A percentile compares a stretch with the other conserved stretches of the same genome.
Evolutionary conservation across 2,888 invertebrate genomes (phyloP).

Genomic region (Platycheirus rosarum): DNA sequence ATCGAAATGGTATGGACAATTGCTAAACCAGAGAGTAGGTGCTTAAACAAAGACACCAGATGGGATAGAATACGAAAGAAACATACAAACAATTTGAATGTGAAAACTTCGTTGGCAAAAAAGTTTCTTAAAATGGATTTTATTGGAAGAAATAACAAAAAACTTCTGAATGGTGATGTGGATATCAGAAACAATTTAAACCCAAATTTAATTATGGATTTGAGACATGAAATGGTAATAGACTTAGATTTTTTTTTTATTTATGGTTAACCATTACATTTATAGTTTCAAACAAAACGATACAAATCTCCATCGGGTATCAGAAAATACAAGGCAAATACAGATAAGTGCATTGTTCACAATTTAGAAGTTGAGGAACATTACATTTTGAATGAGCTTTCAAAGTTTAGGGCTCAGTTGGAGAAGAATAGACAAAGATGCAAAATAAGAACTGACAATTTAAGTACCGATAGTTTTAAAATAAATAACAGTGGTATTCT

Average conservation of each 20-base stretch:
- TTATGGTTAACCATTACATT: too few species aligned
- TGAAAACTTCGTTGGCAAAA: slow-evolving; percentile 80
- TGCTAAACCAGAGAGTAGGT: slow-evolving; percentile 46
- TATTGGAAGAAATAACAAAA: slow-evolving; percentile 78
- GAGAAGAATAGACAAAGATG: slow-evolving; percentile 76
- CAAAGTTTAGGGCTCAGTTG: slow-evolving; percentile 80
- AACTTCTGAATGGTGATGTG: slow-evolving; percentile 78
- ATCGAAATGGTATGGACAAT: slow-evolving; percentile 59
- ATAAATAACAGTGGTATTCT: slow-evolving; percentile 78
- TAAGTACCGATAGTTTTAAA: slow-evolving; percentile 73
- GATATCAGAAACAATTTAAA: slow-evolving; percentile 75
- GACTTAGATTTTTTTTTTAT: too few species aligned
- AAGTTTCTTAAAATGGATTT: slow-evolving; percentile 81
- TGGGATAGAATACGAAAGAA: slow-evolving; percentile 82
- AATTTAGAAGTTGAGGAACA: slow-evolving; percentile 80
- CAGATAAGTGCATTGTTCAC: slow-evolving; percentile 79
- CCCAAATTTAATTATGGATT: slow-evolving; percentile 81
- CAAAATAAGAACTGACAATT: slow-evolving; percentile 56
- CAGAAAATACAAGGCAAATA: slow-evolving; percentile 74
- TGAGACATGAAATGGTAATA: slow-evolving; percentile 82
- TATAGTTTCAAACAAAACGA: slow-evolving; percentile 78
- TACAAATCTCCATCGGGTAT: slow-evolving; percentile 54
- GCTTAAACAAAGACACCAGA: slow-evolving; percentile 79
- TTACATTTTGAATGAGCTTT: slow-evolving; percentile 80
- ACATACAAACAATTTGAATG: slow-evolving; percentile 75